Base-by-base conservation (phyloP, 2,888 invertebrate species). In the Sphaerophoria rueppellii region DNA sequence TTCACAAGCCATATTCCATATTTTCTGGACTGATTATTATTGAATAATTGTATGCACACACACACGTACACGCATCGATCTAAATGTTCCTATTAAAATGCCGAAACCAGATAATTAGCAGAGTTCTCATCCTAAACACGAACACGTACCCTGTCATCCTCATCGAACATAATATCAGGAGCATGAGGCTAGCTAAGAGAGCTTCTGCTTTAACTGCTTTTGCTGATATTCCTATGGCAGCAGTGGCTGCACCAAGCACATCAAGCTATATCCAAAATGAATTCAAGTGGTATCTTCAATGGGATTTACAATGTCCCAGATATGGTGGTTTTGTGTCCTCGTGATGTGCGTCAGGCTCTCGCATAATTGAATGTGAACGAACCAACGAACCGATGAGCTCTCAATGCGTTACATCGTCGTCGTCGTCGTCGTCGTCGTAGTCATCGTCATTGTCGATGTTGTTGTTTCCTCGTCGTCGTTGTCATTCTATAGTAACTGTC, bases 241-340 rank as follows among this genome's bases (percentile, higher is more conserved):
- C 60, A 63, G 63, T 72, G 69, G 76, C 72, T 76, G 70, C 70
- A 24, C 24, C 24, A 24, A 24, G 24, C 24, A 76, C 76, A 81
- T 81, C 85, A 85, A 81, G 70, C 73, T 80, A 73, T 24, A 24
- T 58, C 81, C 69, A 63, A 81, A 85, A 76, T 85, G 81, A 81
- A 81, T 85, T 81, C 85, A 77, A 85, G 81, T 85, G 81, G 81
- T 85, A 81, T 81, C 85, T 77, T 76, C 72, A 81, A 85, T 85
- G 73, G 76, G 69, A 85, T 58, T 85, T 77, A 73, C 58, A 81
- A 81, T 73, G 73, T 73, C 73, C 85, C 85, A 81, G 85, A 85
- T 85, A 85, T 85, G 81, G 81, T 77, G 81, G 81, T 81, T 69
- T 76, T 73, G 73, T 77, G 81, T 76, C 80, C 76, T 80, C 80